Base-by-base conservation (phyloP, 2,888 invertebrate genomes). In the Lithodes maja region DNA sequence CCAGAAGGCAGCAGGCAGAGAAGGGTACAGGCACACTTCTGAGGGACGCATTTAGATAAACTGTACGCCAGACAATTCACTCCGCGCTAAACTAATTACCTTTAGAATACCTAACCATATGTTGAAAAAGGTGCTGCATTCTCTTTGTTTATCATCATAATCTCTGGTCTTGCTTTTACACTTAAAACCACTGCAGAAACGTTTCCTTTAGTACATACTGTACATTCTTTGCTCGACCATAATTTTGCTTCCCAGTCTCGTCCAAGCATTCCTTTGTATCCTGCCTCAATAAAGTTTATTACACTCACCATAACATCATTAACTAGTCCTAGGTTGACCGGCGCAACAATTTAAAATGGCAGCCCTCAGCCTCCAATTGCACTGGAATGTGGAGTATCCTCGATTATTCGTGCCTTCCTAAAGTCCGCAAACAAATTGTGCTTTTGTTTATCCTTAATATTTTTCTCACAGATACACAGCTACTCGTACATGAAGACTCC, bases 401-500 rank as follows among this genome's bases (percentile, higher is more conserved):
- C 33, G 33, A 33, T 33, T 33, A 33, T 1, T n/a, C 12, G 17
- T 71, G 71, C 71, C 71, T 17, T 71, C 71, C 71, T 71, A 71
- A 33, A 33, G 15, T 71, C 71, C n/a, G 71, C 17, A 71, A 12
- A 71, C 33, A 33, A 71, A 71, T 71, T 71, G 71, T 71, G 71
- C 71, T 17, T 71, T 71, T 71, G 15, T 71, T 71, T 9, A 17
- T 71, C n/a, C 71, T 71, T n/a, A 61, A 61, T 61, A 61, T 12
- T 71, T 71, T n/a, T 12, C 17, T 17, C 71, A 71, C 17, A 17
- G 71, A 71, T 71, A 71, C 71, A 71, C 71, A 71, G 17, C 71
- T 71, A 71, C 71, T 71, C 71, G 12, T 17, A 71, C 71, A 71
- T 71, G 71, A 71, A 71, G 71, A 71, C n/a, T n/a, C 12, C 5